phyloP scores from a whole-genome alignment of 2,888 invertebrate species.

The Drosophila greeni region DNA sequence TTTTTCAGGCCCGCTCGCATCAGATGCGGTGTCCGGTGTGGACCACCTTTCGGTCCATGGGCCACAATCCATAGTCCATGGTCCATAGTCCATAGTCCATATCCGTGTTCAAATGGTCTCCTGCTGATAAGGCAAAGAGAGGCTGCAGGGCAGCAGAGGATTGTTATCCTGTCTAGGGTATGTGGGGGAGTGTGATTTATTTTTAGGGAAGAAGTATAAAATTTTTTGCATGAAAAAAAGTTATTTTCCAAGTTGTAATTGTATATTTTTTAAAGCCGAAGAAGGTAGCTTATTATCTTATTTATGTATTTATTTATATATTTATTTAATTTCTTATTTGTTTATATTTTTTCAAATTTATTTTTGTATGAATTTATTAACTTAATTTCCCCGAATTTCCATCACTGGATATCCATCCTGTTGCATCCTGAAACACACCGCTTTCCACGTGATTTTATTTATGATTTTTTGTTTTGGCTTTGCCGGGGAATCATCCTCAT shows the following conservation, averaged over 20 bases:
- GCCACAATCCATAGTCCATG: slow-evolving; percentile 38
- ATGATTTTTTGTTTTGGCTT: slow-evolving; percentile 60
- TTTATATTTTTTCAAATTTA: not conserved
- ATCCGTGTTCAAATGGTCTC: slow-evolving; percentile 49
- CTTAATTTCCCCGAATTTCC: not conserved
- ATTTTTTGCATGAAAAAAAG: too few species aligned
- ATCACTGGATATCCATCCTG: not conserved
- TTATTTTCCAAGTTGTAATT: too few species aligned
- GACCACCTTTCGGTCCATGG: slow-evolving; percentile 30
- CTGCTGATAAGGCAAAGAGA: slow-evolving; percentile 58
- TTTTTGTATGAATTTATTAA: not conserved
- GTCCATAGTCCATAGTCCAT: slow-evolving; percentile 46
- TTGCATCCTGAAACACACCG: not conserved
- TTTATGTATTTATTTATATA: not conserved
- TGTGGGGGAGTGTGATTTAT: not conserved
- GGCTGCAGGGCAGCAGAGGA: slow-evolving; percentile 30
- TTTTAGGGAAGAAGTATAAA: rapidly evolving
- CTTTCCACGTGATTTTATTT: slow-evolving; percentile 50
- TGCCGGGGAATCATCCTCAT: slow-evolving; percentile 9
- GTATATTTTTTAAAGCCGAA: not conserved
- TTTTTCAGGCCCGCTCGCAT: slow-evolving; percentile 28
- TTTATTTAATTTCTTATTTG: not conserved
- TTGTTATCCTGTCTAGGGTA: slow-evolving; percentile 19
- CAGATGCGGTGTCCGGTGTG: slow-evolving; percentile 10
- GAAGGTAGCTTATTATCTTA: not conserved